Evolutionary conservation across 1,140 invertebrate genomes (phyloP).

Genomic region (Kradibia gibbosae): DNA sequence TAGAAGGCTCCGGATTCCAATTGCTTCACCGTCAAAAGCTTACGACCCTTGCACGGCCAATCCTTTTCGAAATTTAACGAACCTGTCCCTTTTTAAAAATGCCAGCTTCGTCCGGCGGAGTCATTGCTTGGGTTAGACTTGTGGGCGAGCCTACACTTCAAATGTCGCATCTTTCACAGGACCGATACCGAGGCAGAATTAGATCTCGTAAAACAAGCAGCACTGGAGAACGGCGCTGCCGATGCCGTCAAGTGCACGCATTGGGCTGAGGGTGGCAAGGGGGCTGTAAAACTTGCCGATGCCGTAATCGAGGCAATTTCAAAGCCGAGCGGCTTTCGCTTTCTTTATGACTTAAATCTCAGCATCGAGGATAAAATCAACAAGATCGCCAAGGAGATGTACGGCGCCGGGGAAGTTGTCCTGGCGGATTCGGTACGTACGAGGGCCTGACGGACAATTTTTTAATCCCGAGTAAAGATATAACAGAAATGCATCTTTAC

Average conservation of each 20-base stretch:
- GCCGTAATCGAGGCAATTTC: constrained; percentile 87
- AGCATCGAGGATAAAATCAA: constrained; percentile 92
- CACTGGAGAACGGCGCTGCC: constrained; percentile 84
- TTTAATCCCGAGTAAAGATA: too few relatives aligned
- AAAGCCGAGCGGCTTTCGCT: constrained; percentile 77
- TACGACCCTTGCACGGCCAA: too few relatives aligned
- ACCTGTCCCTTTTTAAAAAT: too few relatives aligned
- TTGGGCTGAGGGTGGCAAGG: constrained; percentile 92
- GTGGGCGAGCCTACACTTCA: background rate
- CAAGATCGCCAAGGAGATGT: constrained; percentile 94
- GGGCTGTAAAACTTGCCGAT: constrained; percentile 88
- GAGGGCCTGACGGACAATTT: background rate
- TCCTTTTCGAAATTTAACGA: too few relatives aligned
- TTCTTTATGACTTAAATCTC: constrained; percentile 88
- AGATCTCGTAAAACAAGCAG: constrained; percentile 82
- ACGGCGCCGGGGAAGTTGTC: constrained; percentile 92
- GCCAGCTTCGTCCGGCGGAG: too few relatives aligned
- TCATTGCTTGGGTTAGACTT: too few relatives aligned
- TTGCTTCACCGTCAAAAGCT: too few relatives aligned
- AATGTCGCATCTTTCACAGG: constrained; percentile 66
- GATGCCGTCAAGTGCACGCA: constrained; percentile 91
- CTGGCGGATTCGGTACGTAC: constrained; percentile 77
- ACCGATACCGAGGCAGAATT: constrained; percentile 91
- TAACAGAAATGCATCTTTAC: too few relatives aligned
- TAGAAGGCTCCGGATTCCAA: too few relatives aligned